Evolutionary conservation across 2,113 vertebrate genomes (phyloP).

Genomic region (Rhabdomys dilectus): DNA sequence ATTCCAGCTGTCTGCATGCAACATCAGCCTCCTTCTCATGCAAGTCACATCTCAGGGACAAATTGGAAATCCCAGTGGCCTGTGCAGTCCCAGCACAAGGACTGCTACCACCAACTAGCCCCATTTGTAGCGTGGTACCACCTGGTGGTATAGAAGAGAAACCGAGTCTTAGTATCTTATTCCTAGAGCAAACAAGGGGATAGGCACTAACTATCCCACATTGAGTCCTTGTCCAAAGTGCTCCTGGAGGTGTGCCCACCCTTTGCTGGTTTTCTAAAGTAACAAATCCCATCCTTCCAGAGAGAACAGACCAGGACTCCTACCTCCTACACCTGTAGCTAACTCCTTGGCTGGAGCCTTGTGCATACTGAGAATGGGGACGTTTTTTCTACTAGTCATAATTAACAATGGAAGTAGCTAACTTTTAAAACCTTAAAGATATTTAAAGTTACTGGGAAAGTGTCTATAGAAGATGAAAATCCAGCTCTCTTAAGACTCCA

Average conservation of each 20-base stretch:
- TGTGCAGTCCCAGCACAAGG: slow-evolving; percentile 1
- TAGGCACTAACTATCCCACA: neutral
- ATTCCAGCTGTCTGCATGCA: slow-evolving; percentile 49
- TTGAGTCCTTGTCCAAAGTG: neutral
- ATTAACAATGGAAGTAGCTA: neutral
- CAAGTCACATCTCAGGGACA: neutral
- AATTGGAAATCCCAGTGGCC: fast-evolving
- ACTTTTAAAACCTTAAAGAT: neutral
- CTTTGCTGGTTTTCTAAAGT: no score
- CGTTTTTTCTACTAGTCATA: neutral
- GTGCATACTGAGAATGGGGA: no score
- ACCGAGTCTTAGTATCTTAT: neutral
- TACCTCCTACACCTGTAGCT: neutral
- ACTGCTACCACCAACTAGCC: neutral
- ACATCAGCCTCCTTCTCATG: slow-evolving; percentile 50
- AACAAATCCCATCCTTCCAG: no score
- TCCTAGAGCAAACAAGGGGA: neutral
- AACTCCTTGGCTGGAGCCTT: neutral
- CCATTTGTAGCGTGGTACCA: neutral
- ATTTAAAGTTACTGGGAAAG: neutral
- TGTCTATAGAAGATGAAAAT: neutral
- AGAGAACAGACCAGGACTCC: neutral
- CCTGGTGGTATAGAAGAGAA: neutral
- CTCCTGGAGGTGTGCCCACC: neutral
- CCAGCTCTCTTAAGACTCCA: neutral